Evolutionary conservation across 1,140 invertebrate genomes (phyloP), one percentile per base, ranked within the genome.

Genomic region (Leptopilina boulardi): DNA sequence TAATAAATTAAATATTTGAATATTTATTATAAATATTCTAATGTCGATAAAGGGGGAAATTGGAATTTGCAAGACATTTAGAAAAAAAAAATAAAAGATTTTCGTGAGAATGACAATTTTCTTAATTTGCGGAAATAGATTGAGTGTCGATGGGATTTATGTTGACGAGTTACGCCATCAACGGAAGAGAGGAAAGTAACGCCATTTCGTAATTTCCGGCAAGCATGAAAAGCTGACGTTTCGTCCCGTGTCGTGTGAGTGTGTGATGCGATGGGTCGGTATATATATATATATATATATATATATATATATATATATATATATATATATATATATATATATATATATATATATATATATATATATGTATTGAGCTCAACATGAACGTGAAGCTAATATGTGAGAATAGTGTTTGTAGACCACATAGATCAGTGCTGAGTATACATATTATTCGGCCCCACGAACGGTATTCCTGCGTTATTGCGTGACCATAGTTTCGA

Each of bases 191-290:
- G 44, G 44, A 47, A 47, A 47, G 44, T 87, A 87, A 87, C 77
- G 84, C 80, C 80, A 82, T 87, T 87, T 86, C 84, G 81, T 84
- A 84, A 85, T 87, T 87, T 87, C 87, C 86, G 82, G 66, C n/a
- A 42, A 47, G 73, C 73, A 38, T 42, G 75, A 78, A 79, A 79
- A 78, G 71, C 71, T 70, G 23, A 34, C 70, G 26, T 73, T 70
- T 71, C 44, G 70, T 47, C 44, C 44, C 44, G 44, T 47, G 44
- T 47, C 44, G 44, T 47, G 44, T n/a, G n/a, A n/a, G n/a, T n/a
- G n/a, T n/a, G n/a, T n/a, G n/a, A n/a, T n/a, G n/a, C n/a, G n/a
- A n/a, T 42, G 41, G 41, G 4, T 42, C 10, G 41, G 41, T 42
- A 42, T 42, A n/a, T n/a, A n/a, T n/a, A n/a, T n/a, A n/a, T n/a